Evolutionary conservation across 2,113 vertebrate species (phyloP).

Genomic region (Leuciscus idus): DNA sequence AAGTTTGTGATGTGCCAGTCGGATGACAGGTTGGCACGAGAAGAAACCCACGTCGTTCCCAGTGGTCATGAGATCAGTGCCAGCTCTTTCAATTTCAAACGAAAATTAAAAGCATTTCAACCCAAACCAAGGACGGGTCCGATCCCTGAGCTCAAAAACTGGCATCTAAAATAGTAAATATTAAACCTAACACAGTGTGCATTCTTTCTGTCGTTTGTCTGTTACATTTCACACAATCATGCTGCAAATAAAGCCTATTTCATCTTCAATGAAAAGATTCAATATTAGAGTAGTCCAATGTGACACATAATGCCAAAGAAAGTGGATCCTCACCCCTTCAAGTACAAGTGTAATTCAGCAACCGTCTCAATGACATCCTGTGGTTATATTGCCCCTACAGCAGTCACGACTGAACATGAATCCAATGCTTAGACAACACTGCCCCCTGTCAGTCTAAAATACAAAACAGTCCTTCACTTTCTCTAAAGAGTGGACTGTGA

Average conservation of each 20-base stretch:
- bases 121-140: neutral
- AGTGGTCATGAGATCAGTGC: constrained; percentile 8
- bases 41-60: constrained; percentile 1
- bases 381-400: constrained; percentile 4
- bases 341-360: constrained; percentile 21
- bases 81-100: constrained; percentile 38
- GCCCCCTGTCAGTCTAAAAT: constrained; percentile 68
- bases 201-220: neutral
- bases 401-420: neutral
- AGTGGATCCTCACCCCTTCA: neutral
- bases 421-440: constrained; percentile 66
- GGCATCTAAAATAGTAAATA: constrained; percentile 23
- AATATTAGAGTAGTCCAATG: neutral
- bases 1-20: constrained; percentile 31
- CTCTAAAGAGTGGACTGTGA: neutral
- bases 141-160: neutral
- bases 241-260: neutral
- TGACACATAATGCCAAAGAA: neutral
- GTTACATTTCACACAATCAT: neutral
- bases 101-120: constrained; percentile 28
- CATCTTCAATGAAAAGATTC: neutral
- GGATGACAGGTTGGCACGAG: constrained; percentile 39
- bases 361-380: neutral
- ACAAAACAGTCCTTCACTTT: neutral
- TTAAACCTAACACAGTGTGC: constrained; percentile 16